Evolutionary conservation across 2,113 vertebrate genomes (phyloP).

Genomic region (Synodontis membranacea): DNA sequence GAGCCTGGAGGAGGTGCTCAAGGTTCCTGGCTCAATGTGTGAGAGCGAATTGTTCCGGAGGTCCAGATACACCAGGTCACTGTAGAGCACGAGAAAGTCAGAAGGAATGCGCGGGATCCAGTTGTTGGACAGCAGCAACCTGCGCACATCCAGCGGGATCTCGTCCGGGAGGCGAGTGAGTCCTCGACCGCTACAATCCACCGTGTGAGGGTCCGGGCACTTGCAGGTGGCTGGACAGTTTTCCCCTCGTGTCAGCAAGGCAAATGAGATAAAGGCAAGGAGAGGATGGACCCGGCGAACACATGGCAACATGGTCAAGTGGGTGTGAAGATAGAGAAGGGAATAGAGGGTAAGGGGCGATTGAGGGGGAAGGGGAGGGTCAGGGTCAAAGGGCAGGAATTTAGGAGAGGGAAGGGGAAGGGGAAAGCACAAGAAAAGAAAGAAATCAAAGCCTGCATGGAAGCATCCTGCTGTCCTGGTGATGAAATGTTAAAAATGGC

Average conservation of each 20-base stretch:
- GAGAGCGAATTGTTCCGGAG: conserved; percentile 93
- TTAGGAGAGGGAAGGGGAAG: conserved; percentile 51
- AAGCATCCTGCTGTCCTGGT: conserved; percentile 62
- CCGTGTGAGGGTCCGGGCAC: conserved; percentile 91
- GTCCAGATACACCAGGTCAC: conserved; percentile 94
- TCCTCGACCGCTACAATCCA: conserved; percentile 90
- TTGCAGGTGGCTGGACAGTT: conserved; percentile 84
- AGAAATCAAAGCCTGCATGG: conserved; percentile 74
- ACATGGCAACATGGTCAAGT: conserved; percentile 81
- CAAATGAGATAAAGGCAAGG: conserved; percentile 69
- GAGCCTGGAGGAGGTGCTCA: conserved; percentile 89
- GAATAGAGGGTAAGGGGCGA: conserved; percentile 55
- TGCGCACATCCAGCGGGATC: conserved; percentile 91
- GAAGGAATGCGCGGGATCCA: conserved; percentile 88
- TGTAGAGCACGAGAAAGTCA: conserved; percentile 94
- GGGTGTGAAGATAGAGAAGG: conserved; percentile 57
- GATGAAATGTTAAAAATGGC: conserved; percentile 54
- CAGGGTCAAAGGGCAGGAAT: conserved; percentile 56
- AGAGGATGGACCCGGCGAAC: conserved; percentile 71
- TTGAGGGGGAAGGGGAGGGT: conserved; percentile 51
- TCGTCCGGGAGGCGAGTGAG: conserved; percentile 85
- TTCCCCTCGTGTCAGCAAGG: conserved; percentile 72
- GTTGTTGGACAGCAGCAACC: conserved; percentile 90
- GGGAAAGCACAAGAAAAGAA: conserved; percentile 62
- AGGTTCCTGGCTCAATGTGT: conserved; percentile 86